A percentile compares a stretch with the other conserved stretches of the same genome.
Evolutionary conservation across 2,113 vertebrate genomes (phyloP).

Genomic region (Microcebus ravelobensis): DNA sequence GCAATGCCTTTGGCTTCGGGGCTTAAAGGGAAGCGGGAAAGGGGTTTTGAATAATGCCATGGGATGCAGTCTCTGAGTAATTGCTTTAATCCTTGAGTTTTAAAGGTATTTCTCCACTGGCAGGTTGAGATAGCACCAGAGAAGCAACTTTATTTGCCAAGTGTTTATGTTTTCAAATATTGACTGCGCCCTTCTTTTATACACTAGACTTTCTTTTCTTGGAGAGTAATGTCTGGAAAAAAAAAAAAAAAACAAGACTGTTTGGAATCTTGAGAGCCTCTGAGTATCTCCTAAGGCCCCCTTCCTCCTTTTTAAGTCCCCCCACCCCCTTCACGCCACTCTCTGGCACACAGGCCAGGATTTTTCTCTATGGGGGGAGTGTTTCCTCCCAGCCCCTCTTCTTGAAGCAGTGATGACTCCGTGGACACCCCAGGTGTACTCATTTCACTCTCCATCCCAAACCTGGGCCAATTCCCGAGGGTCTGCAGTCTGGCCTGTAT

Average conservation of each 20-base stretch:
- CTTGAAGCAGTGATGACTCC: constrained; percentile 65
- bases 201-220: background rate
- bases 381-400: background rate
- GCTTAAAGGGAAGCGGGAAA: background rate
- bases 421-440: constrained; percentile 16
- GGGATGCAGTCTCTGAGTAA: background rate
- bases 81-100: background rate
- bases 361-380: background rate
- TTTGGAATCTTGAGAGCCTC: background rate
- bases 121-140: background rate
- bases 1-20: background rate
- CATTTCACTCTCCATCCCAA: constrained; percentile 66
- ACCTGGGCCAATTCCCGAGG: constrained; percentile 69
- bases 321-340: background rate
- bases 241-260: background rate
- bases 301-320: background rate
- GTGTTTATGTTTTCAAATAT: background rate
- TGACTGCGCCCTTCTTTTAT: background rate
- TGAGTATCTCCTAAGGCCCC: background rate
- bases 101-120: background rate
- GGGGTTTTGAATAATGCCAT: too few species aligned
- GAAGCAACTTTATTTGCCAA: background rate
- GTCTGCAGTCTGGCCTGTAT: constrained; percentile 57
- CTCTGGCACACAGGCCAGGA: background rate
- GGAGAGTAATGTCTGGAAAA: background rate